A percentile compares a stretch with the other conserved stretches of the same genome.
Evolutionary conservation across 2,113 vertebrate genomes (phyloP).

Genomic region (Pituophis catenifer): DNA sequence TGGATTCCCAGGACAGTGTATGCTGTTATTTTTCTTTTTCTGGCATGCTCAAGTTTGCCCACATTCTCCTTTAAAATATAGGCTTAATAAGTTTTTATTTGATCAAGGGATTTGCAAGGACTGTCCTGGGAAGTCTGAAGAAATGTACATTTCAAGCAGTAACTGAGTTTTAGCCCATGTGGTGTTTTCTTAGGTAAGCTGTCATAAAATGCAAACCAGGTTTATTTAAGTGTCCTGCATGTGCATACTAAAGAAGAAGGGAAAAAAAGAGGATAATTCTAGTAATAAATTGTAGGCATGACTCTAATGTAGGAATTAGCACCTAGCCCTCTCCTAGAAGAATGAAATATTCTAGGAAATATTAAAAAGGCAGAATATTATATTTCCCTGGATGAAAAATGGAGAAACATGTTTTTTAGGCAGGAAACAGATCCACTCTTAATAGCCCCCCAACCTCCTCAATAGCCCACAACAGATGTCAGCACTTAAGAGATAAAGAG

Average conservation of each 20-base stretch:
- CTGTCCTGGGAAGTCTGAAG: background rate
- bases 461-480: too few species aligned
- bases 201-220: background rate
- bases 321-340: too few species aligned
- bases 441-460: too few species aligned
- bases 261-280: background rate
- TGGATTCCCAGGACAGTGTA: background rate
- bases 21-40: background rate
- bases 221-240: background rate
- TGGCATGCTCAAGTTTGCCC: background rate
- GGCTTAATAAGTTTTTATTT: background rate
- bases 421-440: too few species aligned
- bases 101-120: background rate
- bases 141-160: background rate
- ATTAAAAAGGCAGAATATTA: too few species aligned
- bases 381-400: too few species aligned
- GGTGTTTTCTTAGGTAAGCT: background rate
- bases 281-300: background rate
- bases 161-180: background rate
- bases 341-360: too few species aligned
- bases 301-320: background rate
- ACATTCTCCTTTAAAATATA: background rate
- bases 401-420: too few species aligned
- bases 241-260: background rate
- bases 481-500: too few species aligned